These are phyloP conservation scores for Myiothlypis chrysogaster DNA, from an alignment of 2,797 vertebrate species.

Conservation along the genomic window DNA sequence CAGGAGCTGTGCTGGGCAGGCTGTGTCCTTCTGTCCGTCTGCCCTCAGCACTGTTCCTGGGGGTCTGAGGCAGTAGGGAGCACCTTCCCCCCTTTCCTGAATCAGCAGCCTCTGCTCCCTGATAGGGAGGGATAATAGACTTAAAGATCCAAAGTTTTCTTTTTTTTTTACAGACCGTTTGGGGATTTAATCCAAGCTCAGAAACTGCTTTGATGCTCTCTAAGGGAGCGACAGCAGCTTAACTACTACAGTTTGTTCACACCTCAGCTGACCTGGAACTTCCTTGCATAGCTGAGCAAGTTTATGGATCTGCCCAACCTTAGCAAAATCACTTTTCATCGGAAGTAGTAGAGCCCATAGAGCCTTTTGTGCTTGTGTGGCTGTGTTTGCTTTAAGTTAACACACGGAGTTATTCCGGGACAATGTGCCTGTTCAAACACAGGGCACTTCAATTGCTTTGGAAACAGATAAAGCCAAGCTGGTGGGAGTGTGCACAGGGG, in stretches of 20 bases:
- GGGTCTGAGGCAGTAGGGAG: background rate
- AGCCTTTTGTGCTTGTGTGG: background rate
- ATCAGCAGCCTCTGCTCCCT: background rate
- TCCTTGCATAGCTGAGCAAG: background rate
- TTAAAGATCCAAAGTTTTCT: background rate
- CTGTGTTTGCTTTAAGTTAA: background rate
- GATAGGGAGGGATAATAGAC: too few species aligned
- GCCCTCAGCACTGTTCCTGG: fast-evolving
- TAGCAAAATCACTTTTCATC: background rate
- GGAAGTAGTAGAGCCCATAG: background rate
- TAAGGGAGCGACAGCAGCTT: background rate
- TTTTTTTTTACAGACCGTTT: fast-evolving
- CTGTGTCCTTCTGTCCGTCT: background rate
- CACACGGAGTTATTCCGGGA: background rate
- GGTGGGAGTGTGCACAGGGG: background rate
- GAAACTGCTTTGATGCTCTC: background rate
- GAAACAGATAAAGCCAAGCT: background rate
- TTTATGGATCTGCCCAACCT: background rate
- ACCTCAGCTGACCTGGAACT: constrained; percentile 20
- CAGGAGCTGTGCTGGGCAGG: background rate
- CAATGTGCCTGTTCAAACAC: background rate
- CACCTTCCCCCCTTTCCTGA: background rate
- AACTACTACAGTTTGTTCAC: background rate
- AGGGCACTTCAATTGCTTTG: background rate
- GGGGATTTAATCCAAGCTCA: background rate